Base-by-base conservation (phyloP, 2,797 vertebrate genomes). In the Chelidonichthys spinosus region DNA sequence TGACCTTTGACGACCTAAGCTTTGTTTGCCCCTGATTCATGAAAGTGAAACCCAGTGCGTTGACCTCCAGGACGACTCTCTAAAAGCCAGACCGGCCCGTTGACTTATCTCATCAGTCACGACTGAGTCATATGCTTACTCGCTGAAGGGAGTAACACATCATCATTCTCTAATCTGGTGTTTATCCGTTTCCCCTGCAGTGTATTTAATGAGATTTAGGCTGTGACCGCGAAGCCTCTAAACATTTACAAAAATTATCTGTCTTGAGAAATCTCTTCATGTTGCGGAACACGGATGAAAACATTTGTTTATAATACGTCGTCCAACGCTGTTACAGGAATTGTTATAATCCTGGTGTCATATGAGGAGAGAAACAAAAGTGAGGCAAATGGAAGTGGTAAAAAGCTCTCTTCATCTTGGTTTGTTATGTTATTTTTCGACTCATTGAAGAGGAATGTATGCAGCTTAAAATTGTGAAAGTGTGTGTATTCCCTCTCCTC, bases 101-200 rank as follows among this genome's bases (percentile, higher is more conserved):
- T 43, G 49, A 74, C n/a, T 54, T 14, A 44, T 78, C 62, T 70
- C 36, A 33, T 64, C 59, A 54, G 52, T 74, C 59, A 55, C 2
- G 46, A 58, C 56, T 72, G 72, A 81, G 42, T 78, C 59, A 69
- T 63, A 17, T 6, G 6, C 62, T 71, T 35, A 59, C 33, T 53
- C 13, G 70, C 56, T 53, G 56, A n/a, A 64, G 46, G 35, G 46
- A 76, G 56, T 11, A 68, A 59, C 52, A 47, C 49, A 47, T 53
- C 54, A 37, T 49, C 65, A 2, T 63, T 61, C 71, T 76, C 67
- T 72, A 42, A 78, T 86, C 78, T 72, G 63, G 14, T 82, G 85
- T 80, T 84, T 85, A 82, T 80, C 46, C 0, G 0, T 62, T 52
- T 72, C 63, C 46, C 79, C 71, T 73, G 72, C 66, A 44, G 79